Evolutionary conservation across 2,888 invertebrate species (phyloP).

Genomic region (Oithona nana): DNA sequence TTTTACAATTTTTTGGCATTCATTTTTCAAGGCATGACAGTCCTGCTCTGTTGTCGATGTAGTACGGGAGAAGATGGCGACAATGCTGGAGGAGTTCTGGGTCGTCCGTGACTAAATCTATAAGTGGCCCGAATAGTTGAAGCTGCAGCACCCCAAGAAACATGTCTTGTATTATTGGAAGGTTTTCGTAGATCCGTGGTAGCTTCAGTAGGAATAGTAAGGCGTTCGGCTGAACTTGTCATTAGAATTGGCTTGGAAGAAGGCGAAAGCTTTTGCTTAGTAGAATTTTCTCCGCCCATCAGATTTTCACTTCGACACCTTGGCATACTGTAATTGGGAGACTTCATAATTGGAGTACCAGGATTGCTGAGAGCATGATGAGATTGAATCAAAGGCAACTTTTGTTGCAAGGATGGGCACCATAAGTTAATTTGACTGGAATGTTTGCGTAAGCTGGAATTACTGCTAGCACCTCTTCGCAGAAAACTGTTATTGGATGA

Average conservation of each 20-base stretch:
- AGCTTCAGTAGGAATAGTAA: neutral
- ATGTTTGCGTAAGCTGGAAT: neutral
- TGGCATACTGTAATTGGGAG: neutral
- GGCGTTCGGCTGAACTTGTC: neutral
- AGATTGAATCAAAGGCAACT: neutral
- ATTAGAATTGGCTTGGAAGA: too few relatives aligned
- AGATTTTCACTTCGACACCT: neutral
- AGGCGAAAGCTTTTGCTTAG: too few relatives aligned
- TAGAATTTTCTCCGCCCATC: neutral
- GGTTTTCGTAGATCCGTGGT: neutral
- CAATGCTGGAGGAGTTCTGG: neutral
- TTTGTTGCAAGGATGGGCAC: neutral
- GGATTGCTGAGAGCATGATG: neutral
- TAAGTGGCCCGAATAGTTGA: neutral
- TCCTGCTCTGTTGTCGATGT: too few relatives aligned
- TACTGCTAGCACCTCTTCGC: neutral
- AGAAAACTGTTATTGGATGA: neutral
- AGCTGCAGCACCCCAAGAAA: neutral
- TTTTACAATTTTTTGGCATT: too few relatives aligned
- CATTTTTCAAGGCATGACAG: too few relatives aligned
- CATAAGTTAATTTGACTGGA: neutral
- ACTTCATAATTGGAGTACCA: neutral
- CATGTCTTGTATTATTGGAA: neutral
- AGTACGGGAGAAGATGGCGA: neutral
- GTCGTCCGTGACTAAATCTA: neutral